Evolutionary conservation across 2,797 vertebrate genomes (phyloP), one percentile per base, ranked within the genome.

Genomic region (Acrossocheilus fasciatus): DNA sequence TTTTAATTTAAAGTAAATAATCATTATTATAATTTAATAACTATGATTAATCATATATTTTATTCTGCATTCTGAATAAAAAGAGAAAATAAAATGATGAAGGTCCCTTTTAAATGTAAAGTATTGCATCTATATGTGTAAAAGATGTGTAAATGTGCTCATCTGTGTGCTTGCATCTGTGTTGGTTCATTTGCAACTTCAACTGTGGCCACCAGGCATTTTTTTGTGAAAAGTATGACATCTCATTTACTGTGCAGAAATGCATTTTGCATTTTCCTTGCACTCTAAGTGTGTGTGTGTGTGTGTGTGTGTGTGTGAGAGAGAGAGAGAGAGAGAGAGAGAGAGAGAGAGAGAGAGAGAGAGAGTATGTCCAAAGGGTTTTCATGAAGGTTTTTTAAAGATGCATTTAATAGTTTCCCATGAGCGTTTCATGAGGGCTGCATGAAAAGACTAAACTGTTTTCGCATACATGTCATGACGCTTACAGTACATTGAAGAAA

Each of bases 171-270:
- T 30, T 64, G 54, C 45, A 14, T 47, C 39, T 72, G 14, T n/a
- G 23, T 62, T 3, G 39, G 68, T 75, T 41, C 34, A 14, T 81
- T 52, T 70, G 50, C 52, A 57, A 23, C 43, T 76, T 12, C 66
- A 36, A 2, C 43, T 47, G 47, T 76, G 57, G 39, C 47, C 64
- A 76, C 50, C 62, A 72, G 72, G 36, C 26, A 18, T 68, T 82
- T 86, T 54, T 62, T 73, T 81, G 45, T 64, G 26, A 88, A 84
- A 81, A 83, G 81, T 64, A 64, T 87, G 34, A 59, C 82, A 86
- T 83, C 70, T 81, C 17, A 87, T 83, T 88, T 89, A 64, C 70
- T 18, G 23, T 82, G 74, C 30, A 20, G 69, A 82, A 88, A 83
- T 85, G 54, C n/a, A 36, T 88, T 59, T 82, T 47, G 54, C 23